Percentiles rank a stretch among this genome's conserved stretches.
Conservation (phyloP, 1,140 invertebrate genomes). For the Rhagoletis pomonella region DNA sequence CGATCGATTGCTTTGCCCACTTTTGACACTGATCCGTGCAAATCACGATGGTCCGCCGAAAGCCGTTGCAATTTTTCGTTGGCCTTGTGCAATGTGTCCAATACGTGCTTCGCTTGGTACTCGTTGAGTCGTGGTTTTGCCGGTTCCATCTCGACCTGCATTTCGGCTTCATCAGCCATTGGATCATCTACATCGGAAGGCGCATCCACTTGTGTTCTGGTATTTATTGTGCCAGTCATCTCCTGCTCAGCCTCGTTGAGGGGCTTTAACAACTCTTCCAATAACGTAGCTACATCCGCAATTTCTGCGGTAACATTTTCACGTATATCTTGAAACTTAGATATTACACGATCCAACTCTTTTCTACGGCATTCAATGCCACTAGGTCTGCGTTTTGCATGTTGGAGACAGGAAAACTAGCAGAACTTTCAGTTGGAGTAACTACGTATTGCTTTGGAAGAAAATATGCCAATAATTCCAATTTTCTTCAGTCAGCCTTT, state of each 20-base stretch:
- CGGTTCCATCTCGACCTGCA: slow-evolving; percentile 71
- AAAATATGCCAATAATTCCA: not conserved
- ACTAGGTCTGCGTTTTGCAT: slow-evolving; percentile 74
- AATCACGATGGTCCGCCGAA: slow-evolving; percentile 85
- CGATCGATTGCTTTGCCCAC: slow-evolving; percentile 97
- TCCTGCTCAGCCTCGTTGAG: slow-evolving; percentile 82
- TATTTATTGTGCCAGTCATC: slow-evolving; percentile 66
- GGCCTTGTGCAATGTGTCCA: slow-evolving; percentile 81
- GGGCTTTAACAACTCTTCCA: slow-evolving; percentile 86
- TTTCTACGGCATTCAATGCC: slow-evolving; percentile 92
- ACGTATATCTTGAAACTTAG: slow-evolving; percentile 87
- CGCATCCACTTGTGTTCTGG: slow-evolving; percentile 68
- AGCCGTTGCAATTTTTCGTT: slow-evolving; percentile 85
- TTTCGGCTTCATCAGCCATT: slow-evolving; percentile 62
- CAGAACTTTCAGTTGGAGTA: not conserved
- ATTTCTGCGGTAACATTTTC: slow-evolving; percentile 85
- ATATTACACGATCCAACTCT: slow-evolving; percentile 93
- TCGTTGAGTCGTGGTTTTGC: slow-evolving; percentile 76
- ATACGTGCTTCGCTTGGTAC: slow-evolving; percentile 80
- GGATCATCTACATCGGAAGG: slow-evolving; percentile 69
- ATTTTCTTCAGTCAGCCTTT: not conserved
- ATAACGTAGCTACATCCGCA: slow-evolving; percentile 83
- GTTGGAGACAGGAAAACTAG: not conserved
- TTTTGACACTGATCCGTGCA: slow-evolving; percentile 90
- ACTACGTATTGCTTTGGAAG: not conserved